Evolutionary conservation across 2,888 invertebrate genomes (phyloP).

Genomic region (Ophraella communa): DNA sequence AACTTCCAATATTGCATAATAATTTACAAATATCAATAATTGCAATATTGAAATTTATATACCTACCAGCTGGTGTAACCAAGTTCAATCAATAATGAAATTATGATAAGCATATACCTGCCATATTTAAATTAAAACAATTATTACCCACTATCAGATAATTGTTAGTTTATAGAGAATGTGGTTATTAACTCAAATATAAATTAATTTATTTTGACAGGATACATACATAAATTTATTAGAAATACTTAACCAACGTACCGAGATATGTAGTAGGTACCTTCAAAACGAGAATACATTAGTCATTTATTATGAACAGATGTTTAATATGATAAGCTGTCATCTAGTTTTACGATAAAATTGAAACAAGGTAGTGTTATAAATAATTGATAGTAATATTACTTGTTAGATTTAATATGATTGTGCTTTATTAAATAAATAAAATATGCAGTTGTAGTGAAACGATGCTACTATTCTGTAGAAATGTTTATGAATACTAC

Average conservation of each 20-base stretch:
- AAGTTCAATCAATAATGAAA: background rate
- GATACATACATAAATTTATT: constrained; percentile 9
- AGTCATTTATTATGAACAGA: background rate
- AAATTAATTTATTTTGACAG: constrained; percentile 13
- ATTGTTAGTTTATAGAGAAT: constrained; percentile 10
- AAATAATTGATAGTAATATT: background rate
- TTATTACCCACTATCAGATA: constrained; percentile 9
- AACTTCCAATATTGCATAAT: background rate
- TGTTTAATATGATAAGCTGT: background rate
- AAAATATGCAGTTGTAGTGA: too few species aligned
- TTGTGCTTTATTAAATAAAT: too few species aligned
- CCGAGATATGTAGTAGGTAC: background rate
- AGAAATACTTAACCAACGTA: background rate
- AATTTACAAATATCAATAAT: background rate
- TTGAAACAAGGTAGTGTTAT: background rate
- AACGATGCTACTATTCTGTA: too few species aligned
- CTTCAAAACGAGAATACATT: background rate
- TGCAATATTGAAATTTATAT: background rate
- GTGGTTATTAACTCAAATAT: constrained; percentile 3
- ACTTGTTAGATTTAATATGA: too few species aligned
- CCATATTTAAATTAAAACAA: constrained; percentile 16
- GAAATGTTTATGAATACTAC: too few species aligned
- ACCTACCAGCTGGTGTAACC: background rate
- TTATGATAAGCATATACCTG: background rate
- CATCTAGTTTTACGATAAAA: background rate